These are phyloP conservation scores for Microctonus brassicae DNA, from an alignment of 2,888 invertebrate genomes.

Conservation along the genomic window DNA sequence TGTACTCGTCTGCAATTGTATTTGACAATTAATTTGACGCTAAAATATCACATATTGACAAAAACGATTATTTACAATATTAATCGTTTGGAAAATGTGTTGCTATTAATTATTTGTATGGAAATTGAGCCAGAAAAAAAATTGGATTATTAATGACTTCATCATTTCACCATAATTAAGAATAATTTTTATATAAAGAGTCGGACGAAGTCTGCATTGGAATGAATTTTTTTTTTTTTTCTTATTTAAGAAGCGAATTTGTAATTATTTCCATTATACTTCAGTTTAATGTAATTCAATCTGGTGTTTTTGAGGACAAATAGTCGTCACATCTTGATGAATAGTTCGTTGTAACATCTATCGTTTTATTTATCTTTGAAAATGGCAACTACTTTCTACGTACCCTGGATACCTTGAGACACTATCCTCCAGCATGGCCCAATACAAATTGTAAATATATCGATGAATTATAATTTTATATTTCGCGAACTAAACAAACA, in stretches of 20 bases:
- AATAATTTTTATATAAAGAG: neutral
- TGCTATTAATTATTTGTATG: neutral
- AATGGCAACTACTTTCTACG: neutral
- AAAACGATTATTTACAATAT: neutral
- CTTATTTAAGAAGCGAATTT: conserved; percentile 15
- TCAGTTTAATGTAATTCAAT: neutral
- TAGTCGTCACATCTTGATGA: neutral
- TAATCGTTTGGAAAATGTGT: neutral
- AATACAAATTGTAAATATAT: neutral
- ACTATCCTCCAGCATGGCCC: neutral
- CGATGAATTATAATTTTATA: neutral
- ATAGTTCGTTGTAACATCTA: conserved; percentile 14
- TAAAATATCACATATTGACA: conserved; percentile 40
- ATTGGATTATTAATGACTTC: too few species aligned
- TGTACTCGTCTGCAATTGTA: conserved; percentile 22
- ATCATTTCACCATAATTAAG: too few species aligned
- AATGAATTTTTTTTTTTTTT: neutral
- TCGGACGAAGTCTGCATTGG: neutral
- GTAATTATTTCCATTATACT: neutral
- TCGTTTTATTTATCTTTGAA: neutral
- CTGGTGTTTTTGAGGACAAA: neutral
- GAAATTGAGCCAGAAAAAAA: too few species aligned
- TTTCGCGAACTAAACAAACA: neutral
- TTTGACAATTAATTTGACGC: conserved; percentile 8
- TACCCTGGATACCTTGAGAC: conserved; percentile 30